Percentiles rank a stretch among this genome's conserved stretches.
phyloP scores from a whole-genome alignment of 2,888 invertebrate genomes.

The Callinectes sapidus region DNA sequence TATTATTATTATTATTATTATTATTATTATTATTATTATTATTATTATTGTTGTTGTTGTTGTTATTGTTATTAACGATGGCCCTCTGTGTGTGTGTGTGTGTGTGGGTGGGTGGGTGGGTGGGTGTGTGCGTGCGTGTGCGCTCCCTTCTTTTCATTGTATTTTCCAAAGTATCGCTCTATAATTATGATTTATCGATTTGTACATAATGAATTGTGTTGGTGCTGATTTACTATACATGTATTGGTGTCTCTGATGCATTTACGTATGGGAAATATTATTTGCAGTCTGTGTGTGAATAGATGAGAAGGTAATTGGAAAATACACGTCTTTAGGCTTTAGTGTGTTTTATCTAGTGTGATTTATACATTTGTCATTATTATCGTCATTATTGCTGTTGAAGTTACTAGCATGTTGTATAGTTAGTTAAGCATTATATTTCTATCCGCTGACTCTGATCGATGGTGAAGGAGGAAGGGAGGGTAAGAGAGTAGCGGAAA shows the following conservation, averaged over 20 bases:
- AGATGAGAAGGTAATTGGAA: neutral
- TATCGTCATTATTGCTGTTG: neutral
- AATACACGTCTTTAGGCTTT: neutral
- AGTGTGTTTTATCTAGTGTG: neutral
- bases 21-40: neutral
- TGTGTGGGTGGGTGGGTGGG: too few species aligned
- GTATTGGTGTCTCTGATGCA: too few species aligned
- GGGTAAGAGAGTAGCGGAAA: neutral
- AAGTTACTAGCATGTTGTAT: neutral
- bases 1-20: neutral
- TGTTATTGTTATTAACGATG: neutral
- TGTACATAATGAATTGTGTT: too few species aligned
- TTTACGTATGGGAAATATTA: too few species aligned
- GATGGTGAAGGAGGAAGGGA: neutral
- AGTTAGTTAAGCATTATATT: neutral
- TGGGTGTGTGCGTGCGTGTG: too few species aligned
- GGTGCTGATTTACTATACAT: too few species aligned
- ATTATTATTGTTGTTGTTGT: neutral
- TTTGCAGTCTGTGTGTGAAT: neutral
- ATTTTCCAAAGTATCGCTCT: too few species aligned
- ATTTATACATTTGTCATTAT: neutral
- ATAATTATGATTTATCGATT: too few species aligned
- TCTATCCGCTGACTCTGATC: neutral
- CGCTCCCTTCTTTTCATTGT: too few species aligned
- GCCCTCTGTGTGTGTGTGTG: too few species aligned